Percentiles rank a stretch among this genome's conserved stretches.
These are phyloP conservation scores for Tiphia femorata DNA, from an alignment of 2,888 invertebrate genomes.

Conservation along the genomic window DNA sequence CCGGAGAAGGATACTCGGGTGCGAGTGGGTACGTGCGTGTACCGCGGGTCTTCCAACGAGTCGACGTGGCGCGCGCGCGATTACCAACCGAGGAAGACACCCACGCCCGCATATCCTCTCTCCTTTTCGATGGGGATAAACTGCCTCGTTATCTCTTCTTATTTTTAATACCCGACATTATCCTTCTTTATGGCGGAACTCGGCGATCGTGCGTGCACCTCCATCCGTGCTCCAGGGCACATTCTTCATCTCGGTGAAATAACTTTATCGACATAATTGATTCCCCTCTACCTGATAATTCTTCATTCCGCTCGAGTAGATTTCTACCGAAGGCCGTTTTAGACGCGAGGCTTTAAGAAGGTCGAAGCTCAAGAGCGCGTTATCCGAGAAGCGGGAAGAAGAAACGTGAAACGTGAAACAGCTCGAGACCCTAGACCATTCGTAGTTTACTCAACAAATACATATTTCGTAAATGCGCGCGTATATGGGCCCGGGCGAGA, in stretches of 20 bases:
- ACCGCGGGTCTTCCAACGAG: slow-evolving; percentile 9
- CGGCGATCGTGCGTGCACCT: too few relatives aligned
- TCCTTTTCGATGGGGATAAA: slow-evolving; percentile 38
- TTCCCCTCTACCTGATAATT: too few relatives aligned
- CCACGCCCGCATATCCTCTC: slow-evolving; percentile 11
- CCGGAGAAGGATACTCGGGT: neutral
- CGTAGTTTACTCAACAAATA: slow-evolving; percentile 68
- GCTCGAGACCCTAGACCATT: slow-evolving; percentile 34
- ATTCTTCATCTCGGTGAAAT: too few relatives aligned
- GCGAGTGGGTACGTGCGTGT: slow-evolving; percentile 4
- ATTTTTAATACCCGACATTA: slow-evolving; percentile 40
- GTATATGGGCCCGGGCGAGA: slow-evolving; percentile 47
- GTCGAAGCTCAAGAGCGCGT: too few relatives aligned
- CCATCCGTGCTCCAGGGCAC: too few relatives aligned
- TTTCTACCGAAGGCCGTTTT: too few relatives aligned
- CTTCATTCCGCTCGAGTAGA: too few relatives aligned
- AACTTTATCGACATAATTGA: too few relatives aligned
- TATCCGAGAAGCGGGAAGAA: too few relatives aligned
- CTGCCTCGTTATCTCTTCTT: slow-evolving; percentile 47
- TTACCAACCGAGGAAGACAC: slow-evolving; percentile 3
- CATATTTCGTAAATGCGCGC: slow-evolving; percentile 61
- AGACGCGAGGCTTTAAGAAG: too few relatives aligned
- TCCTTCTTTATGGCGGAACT: slow-evolving; percentile 44
- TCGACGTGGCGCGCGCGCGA: slow-evolving; percentile 15
- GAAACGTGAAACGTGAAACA: slow-evolving; percentile 40